These are phyloP conservation scores for Salvelinus alpinus DNA, from an alignment of 2,113 vertebrate genomes.

Conservation along the genomic window DNA sequence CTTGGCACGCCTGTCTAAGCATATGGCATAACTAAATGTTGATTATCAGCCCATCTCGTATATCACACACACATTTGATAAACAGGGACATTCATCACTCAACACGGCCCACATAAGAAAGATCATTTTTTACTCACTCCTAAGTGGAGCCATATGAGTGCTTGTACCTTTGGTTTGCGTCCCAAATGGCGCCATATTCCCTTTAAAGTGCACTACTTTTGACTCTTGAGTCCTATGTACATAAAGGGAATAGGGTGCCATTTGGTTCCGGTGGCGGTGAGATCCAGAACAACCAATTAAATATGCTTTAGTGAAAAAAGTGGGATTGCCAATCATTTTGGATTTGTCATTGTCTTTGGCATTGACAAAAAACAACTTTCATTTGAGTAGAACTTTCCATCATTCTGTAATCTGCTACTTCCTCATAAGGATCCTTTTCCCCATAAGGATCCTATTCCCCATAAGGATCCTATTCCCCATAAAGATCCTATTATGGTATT, in stretches of 20 bases:
- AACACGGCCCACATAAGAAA: constrained; percentile 35
- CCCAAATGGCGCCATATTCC: no score
- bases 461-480: background rate
- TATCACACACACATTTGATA: constrained; percentile 69
- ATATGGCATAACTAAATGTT: constrained; percentile 76
- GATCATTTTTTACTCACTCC: constrained; percentile 36
- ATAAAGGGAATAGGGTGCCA: no score
- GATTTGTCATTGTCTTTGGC: constrained; percentile 66
- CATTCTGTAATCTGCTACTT: background rate
- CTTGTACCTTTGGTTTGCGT: constrained; percentile 54
- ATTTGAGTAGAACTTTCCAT: constrained; percentile 5
- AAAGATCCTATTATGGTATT: background rate
- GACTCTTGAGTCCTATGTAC: no score
- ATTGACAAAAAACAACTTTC: background rate
- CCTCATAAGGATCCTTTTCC: background rate
- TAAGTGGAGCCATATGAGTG: constrained; percentile 69
- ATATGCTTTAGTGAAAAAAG: constrained; percentile 41
- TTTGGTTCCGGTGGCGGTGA: constrained; percentile 7
- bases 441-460: no score
- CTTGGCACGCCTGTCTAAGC: constrained; percentile 70
- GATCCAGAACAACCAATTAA: constrained; percentile 53
- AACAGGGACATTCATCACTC: constrained; percentile 72
- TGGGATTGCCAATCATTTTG: constrained; percentile 55
- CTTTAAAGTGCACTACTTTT: no score
- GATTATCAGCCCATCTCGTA: constrained; percentile 74